Evolutionary conservation across 2,797 vertebrate species (phyloP), one percentile per base, ranked within the genome.

Genomic region (Trichosurus vulpecula): DNA sequence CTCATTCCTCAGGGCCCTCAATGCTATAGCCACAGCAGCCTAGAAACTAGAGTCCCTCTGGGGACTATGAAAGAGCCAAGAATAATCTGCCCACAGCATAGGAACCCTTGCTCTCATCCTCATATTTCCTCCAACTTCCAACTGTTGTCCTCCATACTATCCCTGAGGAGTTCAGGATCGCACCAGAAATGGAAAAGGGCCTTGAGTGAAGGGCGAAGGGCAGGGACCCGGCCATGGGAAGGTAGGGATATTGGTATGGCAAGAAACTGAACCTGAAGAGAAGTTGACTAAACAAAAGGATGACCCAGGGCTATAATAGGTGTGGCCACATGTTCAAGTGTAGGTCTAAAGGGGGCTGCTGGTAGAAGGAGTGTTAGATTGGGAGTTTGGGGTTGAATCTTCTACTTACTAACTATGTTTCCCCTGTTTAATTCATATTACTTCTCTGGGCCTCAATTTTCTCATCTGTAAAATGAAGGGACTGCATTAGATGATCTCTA

Each of bases 51-150:
- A 54, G 54, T 27, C 56, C 87, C 94, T 52, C 74, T 52, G 31
- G 91, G 66, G 90, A 95, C 8, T 3, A 9, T 1, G 31, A 35
- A 27, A 90, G 91, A 95, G 87, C 92, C 91, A 90, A 94, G 91
- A 87, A 92, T 53, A 92, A 87, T 51, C 87, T 87, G 55, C 47
- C 41, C 47, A 61, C 35, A 66, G 74, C 54, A 8, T 55, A 19
- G 66, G 90, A 52, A 94, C 89, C 51, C 66, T 54, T 1, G 0
- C 10, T 61, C 92, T n/a, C 5, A 1, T 53, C 31, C 51, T n/a
- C 90, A 8, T 31, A 66, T 74, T 74, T 74, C 16, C n/a, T 41
- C 54, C 56, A 54, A 9, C 53, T 57, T 56, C 87, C 52, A 16
- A 66, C 58, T 90, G 51, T 89, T 30, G 56, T n/a, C 94, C n/a